Evolutionary conservation across 2,888 invertebrate genomes (phyloP).

Genomic region (Brenthis ino): DNA sequence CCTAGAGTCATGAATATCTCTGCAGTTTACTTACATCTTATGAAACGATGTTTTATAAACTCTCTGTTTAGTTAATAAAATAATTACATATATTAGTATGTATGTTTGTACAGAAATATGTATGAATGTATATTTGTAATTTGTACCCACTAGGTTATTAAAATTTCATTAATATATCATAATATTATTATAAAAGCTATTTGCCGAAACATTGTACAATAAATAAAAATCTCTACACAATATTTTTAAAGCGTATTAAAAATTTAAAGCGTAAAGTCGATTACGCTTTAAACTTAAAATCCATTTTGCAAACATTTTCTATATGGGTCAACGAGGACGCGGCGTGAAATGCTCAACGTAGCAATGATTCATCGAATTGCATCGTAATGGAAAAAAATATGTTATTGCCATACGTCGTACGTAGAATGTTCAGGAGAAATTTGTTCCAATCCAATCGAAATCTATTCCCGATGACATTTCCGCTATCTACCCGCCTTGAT

Average conservation of each 20-base stretch:
- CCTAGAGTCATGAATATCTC: no score
- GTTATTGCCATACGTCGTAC: conserved; percentile 76
- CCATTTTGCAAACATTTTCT: conserved; percentile 67
- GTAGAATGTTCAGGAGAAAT: conserved; percentile 52
- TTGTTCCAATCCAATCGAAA: conserved; percentile 35
- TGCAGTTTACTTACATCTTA: no score
- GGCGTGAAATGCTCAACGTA: conserved; percentile 61
- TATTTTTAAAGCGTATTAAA: conserved; percentile 21
- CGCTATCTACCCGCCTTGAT: conserved; percentile 30
- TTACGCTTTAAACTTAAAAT: conserved; percentile 28
- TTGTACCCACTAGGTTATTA: no score
- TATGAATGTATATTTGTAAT: no score
- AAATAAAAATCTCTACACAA: conserved; percentile 22
- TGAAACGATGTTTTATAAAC: no score
- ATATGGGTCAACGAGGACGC: conserved; percentile 63
- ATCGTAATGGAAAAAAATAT: conserved; percentile 79
- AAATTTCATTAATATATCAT: no score
- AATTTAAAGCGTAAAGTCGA: conserved; percentile 29
- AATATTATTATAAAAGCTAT: no score
- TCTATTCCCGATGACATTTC: conserved; percentile 37
- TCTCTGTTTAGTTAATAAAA: no score
- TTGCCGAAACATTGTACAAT: conserved; percentile 25
- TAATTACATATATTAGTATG: no score
- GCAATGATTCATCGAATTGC: conserved; percentile 78
- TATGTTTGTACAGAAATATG: no score